A percentile compares a stretch with the other conserved stretches of the same genome.
phyloP scores from a whole-genome alignment of 2,113 vertebrate species.

The Progne subis region DNA sequence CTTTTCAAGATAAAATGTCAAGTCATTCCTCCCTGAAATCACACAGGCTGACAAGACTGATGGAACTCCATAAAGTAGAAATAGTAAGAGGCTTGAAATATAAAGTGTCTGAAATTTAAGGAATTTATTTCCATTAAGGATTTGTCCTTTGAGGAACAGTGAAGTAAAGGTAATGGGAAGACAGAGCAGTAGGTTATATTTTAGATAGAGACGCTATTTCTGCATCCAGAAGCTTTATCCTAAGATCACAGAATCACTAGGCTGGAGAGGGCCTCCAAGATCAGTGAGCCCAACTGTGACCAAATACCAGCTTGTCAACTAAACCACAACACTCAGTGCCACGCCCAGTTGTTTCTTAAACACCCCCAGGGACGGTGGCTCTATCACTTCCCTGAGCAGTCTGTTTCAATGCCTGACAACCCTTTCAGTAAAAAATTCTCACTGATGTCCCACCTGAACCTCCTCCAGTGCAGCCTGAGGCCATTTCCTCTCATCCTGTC shows the following conservation, averaged over 20 bases:
- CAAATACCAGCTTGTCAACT: not conserved
- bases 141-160: not conserved
- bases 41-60: not conserved
- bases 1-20: not conserved
- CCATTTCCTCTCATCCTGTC: not conserved
- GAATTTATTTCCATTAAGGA: not conserved
- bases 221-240: not conserved
- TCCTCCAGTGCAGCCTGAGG: not conserved
- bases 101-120: not conserved
- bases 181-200: not conserved
- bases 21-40: not conserved
- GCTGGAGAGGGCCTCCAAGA: not conserved
- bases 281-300: rapidly evolving
- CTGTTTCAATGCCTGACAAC: not conserved
- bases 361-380: rapidly evolving
- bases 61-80: not conserved
- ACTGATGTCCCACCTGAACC: not conserved
- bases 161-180: not conserved
- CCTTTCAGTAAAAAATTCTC: not conserved
- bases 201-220: not conserved
- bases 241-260: not conserved
- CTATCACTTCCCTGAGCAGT: not conserved
- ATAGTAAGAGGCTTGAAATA: not conserved
- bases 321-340: rapidly evolving
- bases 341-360: rapidly evolving